phyloP scores from a whole-genome alignment of 2,888 invertebrate genomes.

The Argyra leucocephala region DNA sequence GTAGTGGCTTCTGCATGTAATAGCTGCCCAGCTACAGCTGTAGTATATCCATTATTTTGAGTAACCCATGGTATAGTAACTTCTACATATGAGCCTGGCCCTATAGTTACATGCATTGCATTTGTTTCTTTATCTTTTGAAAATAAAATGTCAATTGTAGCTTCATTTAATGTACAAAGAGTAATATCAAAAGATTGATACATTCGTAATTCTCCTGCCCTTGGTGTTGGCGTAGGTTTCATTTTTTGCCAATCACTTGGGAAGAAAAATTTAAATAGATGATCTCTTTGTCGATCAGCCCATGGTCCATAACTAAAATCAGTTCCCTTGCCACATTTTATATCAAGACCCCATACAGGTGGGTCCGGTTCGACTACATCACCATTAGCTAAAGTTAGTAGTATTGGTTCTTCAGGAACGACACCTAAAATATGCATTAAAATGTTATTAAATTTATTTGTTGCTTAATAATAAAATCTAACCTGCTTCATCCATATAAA shows the following conservation, averaged over 20 bases:
- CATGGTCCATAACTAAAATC: slow-evolving; percentile 98
- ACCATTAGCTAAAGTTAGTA: slow-evolving; percentile 81
- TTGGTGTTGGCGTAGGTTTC: slow-evolving; percentile 68
- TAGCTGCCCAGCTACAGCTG: slow-evolving; percentile 85
- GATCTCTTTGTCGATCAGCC: slow-evolving; percentile 95
- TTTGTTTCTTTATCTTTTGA: slow-evolving; percentile 88
- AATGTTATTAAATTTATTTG: background rate
- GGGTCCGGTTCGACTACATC: slow-evolving; percentile 87
- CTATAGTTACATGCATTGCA: slow-evolving; percentile 90
- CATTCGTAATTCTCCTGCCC: slow-evolving; percentile 78
- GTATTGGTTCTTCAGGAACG: slow-evolving; percentile 84
- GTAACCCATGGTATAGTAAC: slow-evolving; percentile 94
- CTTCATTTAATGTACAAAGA: slow-evolving; percentile 80
- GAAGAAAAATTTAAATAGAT: slow-evolving; percentile 91
- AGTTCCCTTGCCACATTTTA: slow-evolving; percentile 84
- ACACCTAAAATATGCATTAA: slow-evolving; percentile 47
- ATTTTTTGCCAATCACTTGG: slow-evolving; percentile 77
- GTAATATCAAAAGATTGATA: slow-evolving; percentile 89
- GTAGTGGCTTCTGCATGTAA: slow-evolving; percentile 92
- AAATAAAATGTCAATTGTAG: slow-evolving; percentile 91
- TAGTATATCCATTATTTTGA: slow-evolving; percentile 74
- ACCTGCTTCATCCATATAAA: slow-evolving; percentile 88
- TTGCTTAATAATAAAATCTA: background rate
- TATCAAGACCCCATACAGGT: slow-evolving; percentile 91
- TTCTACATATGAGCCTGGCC: slow-evolving; percentile 91